Evolutionary conservation across 2,797 vertebrate genomes (phyloP), one percentile per base, ranked within the genome.

Genomic region (Sphenopsis melanotis): DNA sequence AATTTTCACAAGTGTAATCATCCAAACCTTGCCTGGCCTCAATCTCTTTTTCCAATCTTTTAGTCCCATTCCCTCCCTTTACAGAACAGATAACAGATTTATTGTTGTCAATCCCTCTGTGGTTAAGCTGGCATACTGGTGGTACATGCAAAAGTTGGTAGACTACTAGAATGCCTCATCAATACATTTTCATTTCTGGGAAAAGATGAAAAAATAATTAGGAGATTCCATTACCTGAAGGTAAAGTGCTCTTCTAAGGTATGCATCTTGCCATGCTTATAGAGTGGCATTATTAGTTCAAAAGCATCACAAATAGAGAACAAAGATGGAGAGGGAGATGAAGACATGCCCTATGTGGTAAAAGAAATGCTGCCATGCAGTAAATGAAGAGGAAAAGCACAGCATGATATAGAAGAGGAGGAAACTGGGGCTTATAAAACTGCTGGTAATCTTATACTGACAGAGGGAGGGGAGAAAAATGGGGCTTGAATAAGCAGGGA

Each of bases 201-300:
- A 94, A 84, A 57, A 34, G 59, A 56, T 41, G 76, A 70, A 92
- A 94, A 83, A 96, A 95, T 87, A 96, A 89, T 91, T 80, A 87
- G 81, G 72, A 66, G 46, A 77, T 85, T 66, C 56, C 30, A 13
- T 93, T 63, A 80, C 83, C 83, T 60, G 93, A 94, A 95, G 87
- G 61, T 52, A 83, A 80, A 92, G 75, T 66, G 61, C 60, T 97
- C 65, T 86, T 69, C 72, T 81, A 83, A 77, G 37, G 81, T 68
- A 41, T 72, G 59, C 52, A 17, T 41, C 41, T 41, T 41, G 7
- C 41, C 41, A 70, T 6, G 10, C 53, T 91, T 91, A 44, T 4
- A 85, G 80, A 90, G 84, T 71, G 90, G 92, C 64, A 81, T 85
- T 74, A 78, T 95, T 87, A 70, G 72, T 55, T 96, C 91, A 97